phyloP scores from a whole-genome alignment of 2,797 vertebrate genomes.

The Mergus octosetaceus region DNA sequence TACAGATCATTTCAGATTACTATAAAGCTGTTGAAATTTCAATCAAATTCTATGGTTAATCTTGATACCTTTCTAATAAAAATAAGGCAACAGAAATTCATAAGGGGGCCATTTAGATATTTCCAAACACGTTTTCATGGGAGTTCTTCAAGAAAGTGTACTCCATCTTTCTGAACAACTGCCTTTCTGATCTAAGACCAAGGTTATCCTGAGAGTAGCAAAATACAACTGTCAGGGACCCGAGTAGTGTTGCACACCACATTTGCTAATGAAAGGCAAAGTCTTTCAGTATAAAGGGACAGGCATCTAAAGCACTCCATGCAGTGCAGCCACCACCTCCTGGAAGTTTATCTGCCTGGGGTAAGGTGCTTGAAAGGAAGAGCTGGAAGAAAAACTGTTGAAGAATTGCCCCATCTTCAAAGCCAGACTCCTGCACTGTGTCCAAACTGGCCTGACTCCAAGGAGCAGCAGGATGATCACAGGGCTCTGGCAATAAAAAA shows the following conservation, averaged over 20 bases:
- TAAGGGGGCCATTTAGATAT: neutral
- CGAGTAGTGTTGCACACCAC: neutral
- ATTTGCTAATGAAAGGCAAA: neutral
- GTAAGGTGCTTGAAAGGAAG: neutral
- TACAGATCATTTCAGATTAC: neutral
- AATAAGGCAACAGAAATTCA: neutral
- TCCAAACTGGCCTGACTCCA: neutral
- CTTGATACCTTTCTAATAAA: neutral
- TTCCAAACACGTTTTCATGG: neutral
- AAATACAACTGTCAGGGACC: neutral
- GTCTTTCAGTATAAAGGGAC: neutral
- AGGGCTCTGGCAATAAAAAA: neutral
- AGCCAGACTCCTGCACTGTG: neutral
- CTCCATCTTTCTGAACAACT: neutral
- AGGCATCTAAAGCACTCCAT: neutral
- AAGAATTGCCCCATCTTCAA: neutral
- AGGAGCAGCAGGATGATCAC: neutral
- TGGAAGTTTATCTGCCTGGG: neutral
- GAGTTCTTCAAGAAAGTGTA: neutral
- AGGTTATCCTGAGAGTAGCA: neutral
- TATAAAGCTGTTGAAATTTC: neutral
- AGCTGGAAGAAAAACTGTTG: neutral
- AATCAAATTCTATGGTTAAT: neutral
- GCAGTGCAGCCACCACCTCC: neutral
- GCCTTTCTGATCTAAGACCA: neutral